Evolutionary conservation across 2,797 vertebrate species (phyloP).

Genomic region (Neoniphon sammara): DNA sequence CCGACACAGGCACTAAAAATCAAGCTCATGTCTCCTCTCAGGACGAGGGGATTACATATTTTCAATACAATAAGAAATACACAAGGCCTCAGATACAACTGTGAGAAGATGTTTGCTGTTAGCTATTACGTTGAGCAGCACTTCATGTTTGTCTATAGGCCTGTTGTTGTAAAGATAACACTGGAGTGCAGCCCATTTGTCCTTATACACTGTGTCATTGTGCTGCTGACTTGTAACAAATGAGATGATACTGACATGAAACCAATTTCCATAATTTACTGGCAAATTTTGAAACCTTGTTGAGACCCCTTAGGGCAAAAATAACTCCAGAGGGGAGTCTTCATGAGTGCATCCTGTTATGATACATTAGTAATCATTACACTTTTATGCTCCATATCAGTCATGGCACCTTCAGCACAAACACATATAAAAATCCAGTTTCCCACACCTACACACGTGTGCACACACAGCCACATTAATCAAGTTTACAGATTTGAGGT

Average conservation of each 20-base stretch:
- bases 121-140: neutral
- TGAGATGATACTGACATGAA: neutral
- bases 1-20: neutral
- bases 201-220: neutral
- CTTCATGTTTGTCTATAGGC: neutral
- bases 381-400: neutral
- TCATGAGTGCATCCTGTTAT: slow-evolving; percentile 4
- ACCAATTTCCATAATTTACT: neutral
- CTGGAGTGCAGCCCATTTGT: neutral
- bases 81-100: neutral
- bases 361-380: neutral
- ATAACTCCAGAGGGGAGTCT: neutral
- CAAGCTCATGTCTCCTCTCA: neutral
- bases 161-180: no score
- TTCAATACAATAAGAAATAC: neutral
- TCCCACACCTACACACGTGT: no score
- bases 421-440: neutral
- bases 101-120: slow-evolving; percentile 1
- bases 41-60: neutral
- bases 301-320: no score
- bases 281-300: no score
- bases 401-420: neutral
- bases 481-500: neutral
- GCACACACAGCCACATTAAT: no score
- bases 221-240: neutral